Percentiles rank a stretch among this genome's conserved stretches.
These are phyloP conservation scores for Toxostoma redivivum DNA, from an alignment of 2,113 vertebrate species.

Conservation along the genomic window DNA sequence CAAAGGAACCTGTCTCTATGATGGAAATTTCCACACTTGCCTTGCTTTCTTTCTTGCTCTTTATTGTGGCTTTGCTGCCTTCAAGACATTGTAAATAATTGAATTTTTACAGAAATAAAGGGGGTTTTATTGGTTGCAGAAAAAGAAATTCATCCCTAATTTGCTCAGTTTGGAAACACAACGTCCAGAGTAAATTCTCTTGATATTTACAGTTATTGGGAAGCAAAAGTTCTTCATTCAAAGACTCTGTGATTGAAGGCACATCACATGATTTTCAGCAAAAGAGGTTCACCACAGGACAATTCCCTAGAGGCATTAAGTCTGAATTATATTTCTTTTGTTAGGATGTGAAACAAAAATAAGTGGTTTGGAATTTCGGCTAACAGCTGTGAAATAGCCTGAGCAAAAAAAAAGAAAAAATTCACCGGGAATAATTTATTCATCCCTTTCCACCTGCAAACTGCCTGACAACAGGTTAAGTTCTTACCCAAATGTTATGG, in stretches of 20 bases:
- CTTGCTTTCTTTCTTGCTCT: background rate
- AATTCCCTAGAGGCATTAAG: background rate
- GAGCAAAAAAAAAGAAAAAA: background rate
- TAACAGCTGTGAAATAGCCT: background rate
- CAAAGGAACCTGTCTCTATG: background rate
- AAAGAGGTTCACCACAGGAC: background rate
- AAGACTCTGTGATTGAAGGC: background rate
- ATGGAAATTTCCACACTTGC: slow-evolving; percentile 14
- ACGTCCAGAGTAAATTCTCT: background rate
- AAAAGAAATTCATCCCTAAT: background rate
- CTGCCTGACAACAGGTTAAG: background rate
- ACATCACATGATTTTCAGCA: background rate
- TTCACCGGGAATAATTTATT: background rate
- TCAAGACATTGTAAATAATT: slow-evolving; percentile 9
- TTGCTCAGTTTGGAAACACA: background rate
- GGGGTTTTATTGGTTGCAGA: background rate
- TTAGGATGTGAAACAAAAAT: background rate
- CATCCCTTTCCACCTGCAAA: background rate
- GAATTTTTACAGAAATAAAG: slow-evolving; percentile 1
- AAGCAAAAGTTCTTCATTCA: background rate
- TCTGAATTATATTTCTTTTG: background rate
- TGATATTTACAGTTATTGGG: background rate
- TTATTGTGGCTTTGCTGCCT: background rate
- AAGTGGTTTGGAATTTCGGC: background rate
- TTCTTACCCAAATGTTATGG: background rate